Percentiles rank a stretch among this genome's conserved stretches.
Conservation (phyloP, 2,888 invertebrate genomes). For the Charanyca ferruginea region DNA sequence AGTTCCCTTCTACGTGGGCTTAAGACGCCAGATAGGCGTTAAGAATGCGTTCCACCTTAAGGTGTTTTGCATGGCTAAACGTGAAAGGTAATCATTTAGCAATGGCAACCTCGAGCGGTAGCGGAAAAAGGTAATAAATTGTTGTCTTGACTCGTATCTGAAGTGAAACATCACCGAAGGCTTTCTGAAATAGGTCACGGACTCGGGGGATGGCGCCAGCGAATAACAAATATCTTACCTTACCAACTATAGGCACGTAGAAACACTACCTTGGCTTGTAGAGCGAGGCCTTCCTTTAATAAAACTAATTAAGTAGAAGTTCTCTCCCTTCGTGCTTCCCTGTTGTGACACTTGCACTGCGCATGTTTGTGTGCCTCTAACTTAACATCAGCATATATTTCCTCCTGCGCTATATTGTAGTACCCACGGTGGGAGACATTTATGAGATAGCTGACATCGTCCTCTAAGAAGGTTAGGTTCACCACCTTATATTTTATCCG, state of each 20-base stretch:
- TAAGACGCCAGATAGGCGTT: conserved; percentile 20
- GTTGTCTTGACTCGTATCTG: conserved; percentile 73
- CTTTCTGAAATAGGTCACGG: conserved; percentile 81
- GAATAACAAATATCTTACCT: conserved; percentile 70
- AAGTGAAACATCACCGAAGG: conserved; percentile 77
- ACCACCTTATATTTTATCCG: conserved; percentile 7
- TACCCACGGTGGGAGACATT: conserved; percentile 8
- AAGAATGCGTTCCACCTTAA: conserved; percentile 15
- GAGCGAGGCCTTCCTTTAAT: conserved; percentile 49
- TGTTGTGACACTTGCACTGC: conserved; percentile 5
- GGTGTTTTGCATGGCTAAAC: conserved; percentile 38
- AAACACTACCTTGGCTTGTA: conserved; percentile 41
- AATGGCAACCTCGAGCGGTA: conserved; percentile 53
- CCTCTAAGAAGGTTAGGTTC: conserved; percentile 6
- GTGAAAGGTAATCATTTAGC: conserved; percentile 56
- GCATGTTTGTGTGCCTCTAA: conserved; percentile 7
- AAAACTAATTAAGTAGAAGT: conserved; percentile 52
- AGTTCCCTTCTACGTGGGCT: not conserved
- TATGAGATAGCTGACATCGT: conserved; percentile 28
- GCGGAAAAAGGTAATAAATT: conserved; percentile 73
- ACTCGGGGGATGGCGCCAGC: conserved; percentile 67
- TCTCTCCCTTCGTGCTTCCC: conserved; percentile 14
- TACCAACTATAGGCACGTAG: conserved; percentile 40
- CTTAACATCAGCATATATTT: conserved; percentile 23
- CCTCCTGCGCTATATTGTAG: conserved; percentile 1